Percentiles rank a stretch among this genome's conserved stretches.
Conservation (phyloP, 53 echinoderm and acorn worm genomes). For the Actinopyga echinites region DNA sequence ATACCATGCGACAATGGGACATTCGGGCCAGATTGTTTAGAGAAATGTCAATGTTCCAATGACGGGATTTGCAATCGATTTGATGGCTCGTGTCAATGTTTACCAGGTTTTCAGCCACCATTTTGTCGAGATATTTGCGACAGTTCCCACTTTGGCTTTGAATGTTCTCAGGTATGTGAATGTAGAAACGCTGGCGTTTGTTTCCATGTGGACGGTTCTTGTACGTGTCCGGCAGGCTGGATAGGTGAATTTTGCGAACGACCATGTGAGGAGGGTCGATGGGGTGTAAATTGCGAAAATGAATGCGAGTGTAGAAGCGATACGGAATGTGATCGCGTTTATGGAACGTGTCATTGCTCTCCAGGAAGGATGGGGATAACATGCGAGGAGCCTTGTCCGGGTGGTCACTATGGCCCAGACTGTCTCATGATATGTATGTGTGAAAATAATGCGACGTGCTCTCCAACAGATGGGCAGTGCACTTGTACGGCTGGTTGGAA, state of each 20-base stretch:
- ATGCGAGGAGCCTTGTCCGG: conserved; percentile 47
- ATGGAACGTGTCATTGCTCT: conserved; percentile 55
- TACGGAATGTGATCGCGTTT: conserved; percentile 45
- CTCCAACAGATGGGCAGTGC: conserved; percentile 63
- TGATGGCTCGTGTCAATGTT: conserved; percentile 70
- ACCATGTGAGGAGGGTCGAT: conserved; percentile 43
- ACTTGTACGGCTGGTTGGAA: conserved; percentile 70
- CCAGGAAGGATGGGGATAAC: conserved; percentile 60
- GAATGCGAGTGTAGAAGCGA: conserved; percentile 52
- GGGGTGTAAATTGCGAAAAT: conserved; percentile 52
- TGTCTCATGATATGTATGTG: conserved; percentile 65
- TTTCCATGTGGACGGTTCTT: conserved; percentile 31
- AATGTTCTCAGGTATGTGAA: conserved; percentile 58
- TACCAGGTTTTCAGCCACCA: conserved; percentile 71
- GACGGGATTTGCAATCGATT: conserved; percentile 61
- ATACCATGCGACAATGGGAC: conserved; percentile 61
- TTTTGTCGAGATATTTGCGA: conserved; percentile 62
- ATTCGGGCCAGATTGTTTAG: conserved; percentile 62
- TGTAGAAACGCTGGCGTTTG: conserved; percentile 58
- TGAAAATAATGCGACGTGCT: conserved; percentile 67
- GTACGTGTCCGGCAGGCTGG: conserved; percentile 66
- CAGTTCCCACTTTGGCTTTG: conserved; percentile 63
- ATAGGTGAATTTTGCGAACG: conserved; percentile 60
- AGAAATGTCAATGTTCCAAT: conserved; percentile 65
- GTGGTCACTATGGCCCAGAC: conserved; percentile 60